Evolutionary conservation across 2,888 invertebrate genomes (phyloP), one percentile per base, ranked within the genome.

Genomic region (Cantharis lateralis): DNA sequence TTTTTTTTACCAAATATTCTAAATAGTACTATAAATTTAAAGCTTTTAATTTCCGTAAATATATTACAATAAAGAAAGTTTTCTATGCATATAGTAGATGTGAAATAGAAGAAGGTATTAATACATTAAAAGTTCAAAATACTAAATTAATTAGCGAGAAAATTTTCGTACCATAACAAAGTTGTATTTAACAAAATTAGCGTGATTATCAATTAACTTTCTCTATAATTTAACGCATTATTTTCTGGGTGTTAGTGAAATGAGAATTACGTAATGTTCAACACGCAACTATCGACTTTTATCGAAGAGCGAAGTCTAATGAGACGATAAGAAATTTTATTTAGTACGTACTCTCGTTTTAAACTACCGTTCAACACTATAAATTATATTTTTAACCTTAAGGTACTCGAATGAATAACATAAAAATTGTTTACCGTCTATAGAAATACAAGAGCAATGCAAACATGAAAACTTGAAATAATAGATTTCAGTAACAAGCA

Each of bases 231-330:
- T 72, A 72, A 73, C 48, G 73, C 73, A 78, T 75, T 64, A 73
- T 78, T 78, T 75, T 62, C 70, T 28, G 62, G 18, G 28, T 72
- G 61, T 72, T 78, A 75, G 62, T 66, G 48, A 76, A 79, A 79
- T 78, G 75, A 79, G 75, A 75, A 79, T 76, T 80, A 71, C 72
- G 70, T 70, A 78, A 80, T 78, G 74, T 80, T 75, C 76, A 77
- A 77, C 78, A 76, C 79, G 74, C 79, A 81, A 76, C 70, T 78
- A 80, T 79, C 77, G 75, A 80, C 80, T 81, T 80, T 80, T 82
- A 79, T 82, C 81, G 79, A 82, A 80, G 77, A 78, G 80, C 75
- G 80, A n/a, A n/a, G 48, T 48, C n/a, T 48, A 48, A 48, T 48
- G 48, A 48, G 48, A 48, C 48, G 48, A 48, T 48, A 48, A 48